A percentile compares a stretch with the other conserved stretches of the same genome.
Evolutionary conservation across 1,140 invertebrate species (phyloP).

Genomic region (Saccostrea echinata): DNA sequence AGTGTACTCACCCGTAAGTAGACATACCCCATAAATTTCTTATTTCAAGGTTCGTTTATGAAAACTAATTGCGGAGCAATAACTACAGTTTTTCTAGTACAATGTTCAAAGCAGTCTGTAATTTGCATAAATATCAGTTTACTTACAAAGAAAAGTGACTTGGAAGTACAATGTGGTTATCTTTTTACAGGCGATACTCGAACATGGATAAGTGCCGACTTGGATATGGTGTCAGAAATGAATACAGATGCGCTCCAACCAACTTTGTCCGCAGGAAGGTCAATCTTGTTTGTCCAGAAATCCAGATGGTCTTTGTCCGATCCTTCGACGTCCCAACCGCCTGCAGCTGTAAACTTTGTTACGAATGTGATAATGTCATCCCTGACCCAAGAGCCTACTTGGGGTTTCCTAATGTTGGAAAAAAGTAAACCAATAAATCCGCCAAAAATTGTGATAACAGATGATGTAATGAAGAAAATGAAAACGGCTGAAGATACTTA

Average conservation of each 20-base stretch:
- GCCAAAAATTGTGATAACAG: background rate
- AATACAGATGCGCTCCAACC: slow-evolving; percentile 18
- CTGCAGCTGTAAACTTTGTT: slow-evolving; percentile 30
- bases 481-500: background rate
- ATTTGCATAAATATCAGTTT: too few species aligned
- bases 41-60: too few species aligned
- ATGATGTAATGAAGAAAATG: background rate
- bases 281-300: slow-evolving; percentile 12
- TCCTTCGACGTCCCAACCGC: slow-evolving; percentile 12
- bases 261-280: slow-evolving; percentile 38
- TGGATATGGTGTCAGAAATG: background rate
- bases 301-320: background rate
- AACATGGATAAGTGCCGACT: slow-evolving; percentile 3
- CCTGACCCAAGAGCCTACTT: background rate
- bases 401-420: background rate
- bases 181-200: background rate
- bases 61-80: too few species aligned
- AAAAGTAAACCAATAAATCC: slow-evolving; percentile 14
- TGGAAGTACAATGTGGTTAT: too few species aligned
- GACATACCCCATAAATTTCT: too few species aligned
- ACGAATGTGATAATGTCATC: background rate
- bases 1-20: slow-evolving; percentile 20
- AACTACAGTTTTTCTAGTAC: too few species aligned
- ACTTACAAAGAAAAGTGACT: too few species aligned
- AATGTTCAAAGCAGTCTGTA: too few species aligned